phyloP scores from a whole-genome alignment of 1,140 invertebrate species.

The honey bee (Apis mellifera) region DNA sequence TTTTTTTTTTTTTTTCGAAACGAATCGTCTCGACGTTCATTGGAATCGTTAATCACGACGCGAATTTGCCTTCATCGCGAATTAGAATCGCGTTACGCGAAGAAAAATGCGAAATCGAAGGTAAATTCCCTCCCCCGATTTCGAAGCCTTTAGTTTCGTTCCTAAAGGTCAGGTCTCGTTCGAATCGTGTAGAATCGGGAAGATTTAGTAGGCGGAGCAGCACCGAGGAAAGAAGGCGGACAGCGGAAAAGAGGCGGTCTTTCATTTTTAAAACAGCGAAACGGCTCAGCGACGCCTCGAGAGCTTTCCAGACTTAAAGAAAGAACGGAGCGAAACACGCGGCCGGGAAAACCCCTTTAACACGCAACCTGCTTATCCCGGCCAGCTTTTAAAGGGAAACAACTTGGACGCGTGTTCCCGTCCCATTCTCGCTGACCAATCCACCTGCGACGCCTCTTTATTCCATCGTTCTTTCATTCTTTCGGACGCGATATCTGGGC shows the following conservation, averaged over 20 bases:
- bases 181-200: neutral
- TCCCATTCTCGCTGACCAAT: neutral
- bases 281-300: conserved; percentile 50
- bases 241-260: conserved; percentile 28
- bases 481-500: neutral
- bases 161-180: neutral
- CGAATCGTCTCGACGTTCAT: neutral
- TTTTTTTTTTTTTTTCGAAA: neutral
- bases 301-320: conserved; percentile 56
- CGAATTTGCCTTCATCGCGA: neutral
- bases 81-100: neutral
- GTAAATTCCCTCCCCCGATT: neutral
- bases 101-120: neutral
- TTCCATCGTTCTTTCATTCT: neutral
- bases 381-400: conserved; percentile 61
- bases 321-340: conserved; percentile 43
- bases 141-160: neutral
- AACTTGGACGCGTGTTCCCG: conserved; percentile 25
- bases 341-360: conserved; percentile 62
- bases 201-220: neutral
- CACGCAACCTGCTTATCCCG: conserved; percentile 61
- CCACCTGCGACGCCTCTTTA: neutral
- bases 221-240: neutral
- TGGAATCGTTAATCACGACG: conserved; percentile 30
- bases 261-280: conserved; percentile 57